Evolutionary conservation across 2,113 vertebrate genomes (phyloP), one percentile per base, ranked within the genome.

Genomic region (Charadrius vociferus): DNA sequence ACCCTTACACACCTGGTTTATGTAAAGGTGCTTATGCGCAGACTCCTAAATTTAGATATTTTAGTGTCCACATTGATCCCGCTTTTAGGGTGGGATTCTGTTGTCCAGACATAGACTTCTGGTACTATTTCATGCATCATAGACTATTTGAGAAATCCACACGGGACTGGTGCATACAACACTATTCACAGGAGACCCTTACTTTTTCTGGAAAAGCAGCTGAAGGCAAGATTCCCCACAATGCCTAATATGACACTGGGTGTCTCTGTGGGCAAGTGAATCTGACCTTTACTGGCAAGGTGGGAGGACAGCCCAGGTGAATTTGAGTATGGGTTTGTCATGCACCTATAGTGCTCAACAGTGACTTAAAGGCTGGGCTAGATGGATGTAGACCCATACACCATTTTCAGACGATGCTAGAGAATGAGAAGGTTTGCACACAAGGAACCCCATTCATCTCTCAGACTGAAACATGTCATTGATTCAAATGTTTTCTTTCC

Each of bases 161-260:
- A 3, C 3, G 27, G 36, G 13, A 26, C 10, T 3, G 0, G 7
- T 17, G 20, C 23, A 29, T n/a, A 18, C 27, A 32, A 8, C 3
- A 6, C 5, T 23, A 8, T 41, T 68, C 23, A 20, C 8, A 0
- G 1, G 74, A 81, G 20, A 22, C 4, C 15, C 4, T 55, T 17
- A 2, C 9, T 36, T 71, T 41, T 74, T 41, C 49, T 67, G 55
- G 55, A 63, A 62, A 65, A 66, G 23, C 61, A 71, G 17, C 16
- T 2, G 2, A 30, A 77, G 45, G 14, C 34, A 49, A 49, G 15
- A 23, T 5, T 18, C 7, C 41, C 20, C 13, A 2, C 22, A 7
- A 4, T 26, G 16, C 21, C 36, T 9, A 1, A 12, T 4, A 18
- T 8, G 30, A 50, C 68, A 41, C 39, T 34, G 65, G 58, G 41